These are phyloP conservation scores for Pemphredon lugubris DNA, from an alignment of 2,888 invertebrate species.

Conservation along the genomic window DNA sequence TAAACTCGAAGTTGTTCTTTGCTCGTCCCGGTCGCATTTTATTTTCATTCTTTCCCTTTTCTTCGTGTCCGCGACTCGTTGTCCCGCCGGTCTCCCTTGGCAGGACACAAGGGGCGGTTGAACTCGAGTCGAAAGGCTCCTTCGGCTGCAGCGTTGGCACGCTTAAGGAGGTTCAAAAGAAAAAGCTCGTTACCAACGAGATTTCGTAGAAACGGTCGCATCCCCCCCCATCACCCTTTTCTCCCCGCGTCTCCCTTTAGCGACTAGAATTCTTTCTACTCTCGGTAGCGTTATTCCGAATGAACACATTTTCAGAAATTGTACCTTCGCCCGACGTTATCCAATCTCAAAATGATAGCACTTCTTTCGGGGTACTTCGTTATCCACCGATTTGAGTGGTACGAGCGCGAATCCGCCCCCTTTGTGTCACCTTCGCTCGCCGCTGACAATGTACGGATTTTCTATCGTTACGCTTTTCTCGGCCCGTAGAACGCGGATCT, in stretches of 20 bases:
- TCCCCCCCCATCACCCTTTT: not conserved
- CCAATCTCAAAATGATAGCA: not conserved
- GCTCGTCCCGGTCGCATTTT: not conserved
- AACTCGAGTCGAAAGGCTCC: slow-evolving; percentile 15
- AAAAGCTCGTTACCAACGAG: slow-evolving; percentile 18
- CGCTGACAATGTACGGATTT: slow-evolving; percentile 14
- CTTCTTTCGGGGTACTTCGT: not conserved
- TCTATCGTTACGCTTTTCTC: not conserved
- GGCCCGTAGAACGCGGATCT: not conserved
- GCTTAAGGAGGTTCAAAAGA: slow-evolving; percentile 16
- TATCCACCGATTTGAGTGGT: slow-evolving; percentile 3
- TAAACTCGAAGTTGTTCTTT: not conserved
- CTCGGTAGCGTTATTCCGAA: slow-evolving; percentile 1
- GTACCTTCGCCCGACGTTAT: not conserved
- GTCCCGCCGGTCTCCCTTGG: not conserved
- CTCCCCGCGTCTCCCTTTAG: too few species aligned
- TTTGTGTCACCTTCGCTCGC: slow-evolving; percentile 6
- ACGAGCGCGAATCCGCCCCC: not conserved
- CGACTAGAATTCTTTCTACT: not conserved
- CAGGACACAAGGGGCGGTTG: slow-evolving; percentile 4
- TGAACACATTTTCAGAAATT: slow-evolving; percentile 7
- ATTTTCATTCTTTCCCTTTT: not conserved
- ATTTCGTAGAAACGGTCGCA: slow-evolving; percentile 5
- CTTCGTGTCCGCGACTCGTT: not conserved
- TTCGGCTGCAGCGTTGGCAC: slow-evolving; percentile 5